Percentiles rank a stretch among this genome's conserved stretches.
phyloP scores from a whole-genome alignment of 1,140 invertebrate species.

The Cyphomyrmex costatus region DNA sequence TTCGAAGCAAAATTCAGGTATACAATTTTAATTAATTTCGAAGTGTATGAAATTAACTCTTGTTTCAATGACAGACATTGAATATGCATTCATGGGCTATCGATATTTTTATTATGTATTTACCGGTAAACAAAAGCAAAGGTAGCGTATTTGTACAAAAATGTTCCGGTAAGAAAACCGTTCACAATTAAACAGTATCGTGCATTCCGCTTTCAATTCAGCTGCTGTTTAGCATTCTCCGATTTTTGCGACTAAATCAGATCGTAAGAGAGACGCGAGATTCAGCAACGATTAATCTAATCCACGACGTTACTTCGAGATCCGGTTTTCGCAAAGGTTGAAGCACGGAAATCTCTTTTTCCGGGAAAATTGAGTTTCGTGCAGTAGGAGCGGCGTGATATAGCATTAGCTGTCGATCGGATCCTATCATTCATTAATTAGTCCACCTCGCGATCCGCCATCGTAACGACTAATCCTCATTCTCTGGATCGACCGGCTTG shows the following conservation, averaged over 20 bases:
- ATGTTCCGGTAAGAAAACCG: not conserved
- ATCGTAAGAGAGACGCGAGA: not conserved
- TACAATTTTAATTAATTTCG: conserved; percentile 22
- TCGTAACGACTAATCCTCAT: conserved; percentile 53
- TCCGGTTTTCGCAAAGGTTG: conserved; percentile 2
- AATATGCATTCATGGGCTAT: conserved; percentile 8
- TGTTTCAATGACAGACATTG: conserved; percentile 14
- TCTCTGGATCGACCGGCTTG: conserved; percentile 18
- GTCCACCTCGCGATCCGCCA: conserved; percentile 67
- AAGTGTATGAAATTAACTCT: not conserved
- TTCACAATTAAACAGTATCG: not conserved
- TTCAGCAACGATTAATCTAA: conserved; percentile 57
- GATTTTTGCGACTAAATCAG: not conserved
- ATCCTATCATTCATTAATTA: conserved; percentile 70
- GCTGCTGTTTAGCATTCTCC: not conserved
- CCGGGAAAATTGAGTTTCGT: conserved; percentile 65
- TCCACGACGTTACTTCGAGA: conserved; percentile 19
- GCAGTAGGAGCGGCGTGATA: conserved; percentile 29
- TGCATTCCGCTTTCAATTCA: conserved; percentile 18
- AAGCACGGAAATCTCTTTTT: conserved; percentile 20
- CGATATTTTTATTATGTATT: not conserved
- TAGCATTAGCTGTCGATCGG: conserved; percentile 58
- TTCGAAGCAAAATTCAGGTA: not conserved
- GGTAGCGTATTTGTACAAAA: conserved; percentile 1
- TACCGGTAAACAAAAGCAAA: conserved; percentile 15